phyloP scores from a whole-genome alignment of 2,113 vertebrate genomes.

The Urocitellus parryii region DNA sequence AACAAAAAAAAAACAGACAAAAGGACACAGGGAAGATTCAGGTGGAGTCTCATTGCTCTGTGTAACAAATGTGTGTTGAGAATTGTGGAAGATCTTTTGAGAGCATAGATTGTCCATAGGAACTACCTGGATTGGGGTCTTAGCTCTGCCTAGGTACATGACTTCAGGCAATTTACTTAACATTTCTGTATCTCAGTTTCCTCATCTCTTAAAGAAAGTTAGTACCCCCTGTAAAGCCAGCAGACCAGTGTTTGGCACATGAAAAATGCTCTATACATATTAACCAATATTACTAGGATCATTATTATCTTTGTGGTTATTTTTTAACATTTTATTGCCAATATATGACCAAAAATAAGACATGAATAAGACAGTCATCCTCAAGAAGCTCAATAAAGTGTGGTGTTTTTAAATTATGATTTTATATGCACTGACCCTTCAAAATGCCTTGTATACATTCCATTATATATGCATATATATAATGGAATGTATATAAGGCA shows the following conservation, averaged over 20 bases:
- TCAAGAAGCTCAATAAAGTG: neutral
- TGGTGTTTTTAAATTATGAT: neutral
- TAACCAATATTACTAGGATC: neutral
- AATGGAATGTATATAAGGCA: no score
- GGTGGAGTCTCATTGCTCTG: neutral
- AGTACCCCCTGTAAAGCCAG: neutral
- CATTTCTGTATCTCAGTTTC: neutral
- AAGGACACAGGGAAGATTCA: neutral
- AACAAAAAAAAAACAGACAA: neutral
- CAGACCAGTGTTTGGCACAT: neutral
- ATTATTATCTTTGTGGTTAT: neutral
- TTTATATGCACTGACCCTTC: neutral
- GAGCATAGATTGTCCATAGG: neutral
- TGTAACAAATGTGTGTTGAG: neutral
- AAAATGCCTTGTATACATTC: neutral
- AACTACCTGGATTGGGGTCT: neutral
- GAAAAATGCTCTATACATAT: neutral
- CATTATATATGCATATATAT: no score
- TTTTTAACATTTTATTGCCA: constrained; percentile 35
- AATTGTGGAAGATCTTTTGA: neutral
- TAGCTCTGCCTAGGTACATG: neutral
- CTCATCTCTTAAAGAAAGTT: neutral
- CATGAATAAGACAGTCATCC: neutral
- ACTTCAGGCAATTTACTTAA: constrained; percentile 9
- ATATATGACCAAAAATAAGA: neutral